Conservation (phyloP, 2,113 vertebrate species). For the Petrocephalus zakoni region DNA sequence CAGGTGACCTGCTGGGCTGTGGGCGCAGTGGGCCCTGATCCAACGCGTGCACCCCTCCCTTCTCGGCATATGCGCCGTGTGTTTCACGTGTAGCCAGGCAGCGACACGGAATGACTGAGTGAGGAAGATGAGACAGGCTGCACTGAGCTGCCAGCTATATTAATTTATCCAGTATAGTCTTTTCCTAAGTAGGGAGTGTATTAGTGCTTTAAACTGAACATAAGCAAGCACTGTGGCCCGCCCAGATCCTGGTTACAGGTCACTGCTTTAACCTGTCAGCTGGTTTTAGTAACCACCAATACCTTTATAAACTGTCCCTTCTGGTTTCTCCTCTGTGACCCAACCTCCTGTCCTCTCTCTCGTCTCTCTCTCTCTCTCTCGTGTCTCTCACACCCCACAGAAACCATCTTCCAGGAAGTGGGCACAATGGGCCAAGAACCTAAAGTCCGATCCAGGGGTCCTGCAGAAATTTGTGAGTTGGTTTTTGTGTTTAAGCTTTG, state of each 20-base stretch:
- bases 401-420: conserved; percentile 31
- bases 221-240: neutral
- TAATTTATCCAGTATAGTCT: neutral
- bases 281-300: neutral
- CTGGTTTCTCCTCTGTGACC: neutral
- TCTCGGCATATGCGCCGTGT: neutral
- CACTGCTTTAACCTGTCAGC: neutral
- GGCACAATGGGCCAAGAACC: conserved; percentile 40
- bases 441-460: conserved; percentile 31
- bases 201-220: neutral
- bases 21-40: neutral
- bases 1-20: conserved; percentile 35
- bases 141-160: neutral
- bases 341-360: neutral
- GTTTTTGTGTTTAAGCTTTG: neutral
- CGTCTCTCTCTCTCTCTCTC: neutral
- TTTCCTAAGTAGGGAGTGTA: neutral
- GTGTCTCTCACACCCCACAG: conserved; percentile 26
- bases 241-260: neutral
- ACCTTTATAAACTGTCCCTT: neutral
- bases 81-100: neutral
- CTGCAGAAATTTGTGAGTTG: conserved; percentile 53
- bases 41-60: too few relatives aligned
- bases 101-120: neutral
- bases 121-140: neutral